phyloP scores from a whole-genome alignment of 2,113 vertebrate genomes.

The Conger conger region DNA sequence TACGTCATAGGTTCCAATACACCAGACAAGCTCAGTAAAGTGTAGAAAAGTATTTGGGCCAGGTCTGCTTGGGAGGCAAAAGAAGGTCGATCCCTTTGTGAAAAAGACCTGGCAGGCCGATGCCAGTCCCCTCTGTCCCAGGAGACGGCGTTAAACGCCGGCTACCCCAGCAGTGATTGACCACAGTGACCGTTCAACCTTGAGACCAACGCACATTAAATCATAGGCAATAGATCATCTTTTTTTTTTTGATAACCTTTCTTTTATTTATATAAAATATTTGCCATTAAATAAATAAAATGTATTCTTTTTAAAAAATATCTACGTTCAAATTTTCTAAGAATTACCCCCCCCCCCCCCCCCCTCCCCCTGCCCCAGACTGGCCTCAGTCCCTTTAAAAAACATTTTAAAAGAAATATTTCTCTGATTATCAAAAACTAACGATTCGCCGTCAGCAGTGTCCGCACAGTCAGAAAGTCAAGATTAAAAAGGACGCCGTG shows the following conservation, averaged over 20 bases:
- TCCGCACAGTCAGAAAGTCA: not conserved
- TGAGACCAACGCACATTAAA: conserved; percentile 4
- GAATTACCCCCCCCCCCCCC: not conserved
- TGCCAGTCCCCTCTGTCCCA: not conserved
- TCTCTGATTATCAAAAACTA: conserved; percentile 13
- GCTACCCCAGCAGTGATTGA: not conserved
- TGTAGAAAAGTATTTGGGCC: too few relatives aligned
- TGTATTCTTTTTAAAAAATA: conserved; percentile 20
- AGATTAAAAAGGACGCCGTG: not conserved
- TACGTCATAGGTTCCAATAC: too few relatives aligned
- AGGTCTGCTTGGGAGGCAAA: not conserved
- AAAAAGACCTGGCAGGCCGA: not conserved
- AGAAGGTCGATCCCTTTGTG: not conserved
- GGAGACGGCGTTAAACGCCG: not conserved
- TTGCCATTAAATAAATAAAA: conserved; percentile 15
- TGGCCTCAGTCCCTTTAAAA: not conserved
- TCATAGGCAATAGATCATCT: conserved; percentile 15
- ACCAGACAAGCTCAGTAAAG: too few relatives aligned
- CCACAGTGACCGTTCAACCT: not conserved
- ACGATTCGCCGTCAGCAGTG: not conserved
- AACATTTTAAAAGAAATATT: conserved; percentile 20
- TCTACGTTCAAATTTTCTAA: not conserved
- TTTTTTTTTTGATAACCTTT: conserved; percentile 15
- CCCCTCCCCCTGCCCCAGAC: not conserved
- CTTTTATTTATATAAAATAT: conserved; percentile 24